Percentiles rank a stretch among this genome's conserved stretches.
Evolutionary conservation across 2,113 vertebrate species (phyloP).

Genomic region (Ailurus styani): DNA sequence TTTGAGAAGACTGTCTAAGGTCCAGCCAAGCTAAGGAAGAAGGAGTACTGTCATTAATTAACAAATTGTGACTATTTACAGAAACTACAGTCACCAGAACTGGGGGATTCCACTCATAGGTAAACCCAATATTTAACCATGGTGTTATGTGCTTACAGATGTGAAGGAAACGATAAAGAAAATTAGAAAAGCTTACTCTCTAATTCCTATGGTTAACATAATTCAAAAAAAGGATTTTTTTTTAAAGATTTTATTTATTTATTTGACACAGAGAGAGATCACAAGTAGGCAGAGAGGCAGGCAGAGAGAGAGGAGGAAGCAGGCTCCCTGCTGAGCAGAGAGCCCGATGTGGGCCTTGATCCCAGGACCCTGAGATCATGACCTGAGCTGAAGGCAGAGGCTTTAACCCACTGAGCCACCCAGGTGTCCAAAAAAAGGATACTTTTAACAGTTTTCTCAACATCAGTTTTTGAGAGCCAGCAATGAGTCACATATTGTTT

Average conservation of each 20-base stretch:
- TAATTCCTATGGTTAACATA: neutral
- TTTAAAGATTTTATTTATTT: too few relatives aligned
- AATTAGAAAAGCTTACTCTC: neutral
- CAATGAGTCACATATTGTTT: neutral
- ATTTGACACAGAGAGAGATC: too few relatives aligned
- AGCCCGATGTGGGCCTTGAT: too few relatives aligned
- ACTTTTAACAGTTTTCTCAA: neutral
- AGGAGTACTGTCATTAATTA: neutral
- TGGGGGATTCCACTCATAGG: neutral
- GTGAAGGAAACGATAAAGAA: neutral
- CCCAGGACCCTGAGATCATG: too few relatives aligned
- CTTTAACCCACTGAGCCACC: too few relatives aligned
- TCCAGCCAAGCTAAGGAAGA: neutral
- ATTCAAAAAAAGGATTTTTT: neutral
- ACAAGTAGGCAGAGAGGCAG: too few relatives aligned
- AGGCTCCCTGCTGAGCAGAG: too few relatives aligned
- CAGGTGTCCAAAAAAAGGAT: neutral
- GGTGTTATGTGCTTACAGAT: neutral
- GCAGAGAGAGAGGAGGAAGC: too few relatives aligned
- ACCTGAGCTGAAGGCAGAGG: too few relatives aligned
- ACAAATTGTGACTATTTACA: neutral
- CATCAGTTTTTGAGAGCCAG: neutral
- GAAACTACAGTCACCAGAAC: neutral
- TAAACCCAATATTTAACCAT: neutral
- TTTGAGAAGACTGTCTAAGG: neutral